These are phyloP conservation scores for Cariama cristata DNA, from an alignment of 2,113 vertebrate species.

Conservation along the genomic window DNA sequence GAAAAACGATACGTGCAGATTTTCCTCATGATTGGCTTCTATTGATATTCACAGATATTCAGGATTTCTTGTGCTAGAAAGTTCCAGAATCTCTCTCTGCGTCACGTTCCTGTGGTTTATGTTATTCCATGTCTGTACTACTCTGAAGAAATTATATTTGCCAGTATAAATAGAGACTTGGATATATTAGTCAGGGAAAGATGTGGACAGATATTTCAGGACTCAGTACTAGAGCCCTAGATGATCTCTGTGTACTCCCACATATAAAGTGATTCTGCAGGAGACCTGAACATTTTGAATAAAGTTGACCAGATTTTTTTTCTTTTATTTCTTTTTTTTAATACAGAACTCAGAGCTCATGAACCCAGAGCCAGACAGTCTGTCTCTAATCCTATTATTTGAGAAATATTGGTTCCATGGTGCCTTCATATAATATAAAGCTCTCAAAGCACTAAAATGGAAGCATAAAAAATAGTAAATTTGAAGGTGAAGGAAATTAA, in stretches of 20 bases:
- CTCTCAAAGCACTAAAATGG: not conserved
- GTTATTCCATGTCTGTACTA: not conserved
- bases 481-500: not conserved
- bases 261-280: not conserved
- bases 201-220: not conserved
- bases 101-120: not conserved
- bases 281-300: not conserved
- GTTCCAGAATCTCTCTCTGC: not conserved
- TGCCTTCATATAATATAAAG: not conserved
- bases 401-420: not conserved
- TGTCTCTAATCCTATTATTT: not conserved
- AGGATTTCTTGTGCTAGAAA: not conserved
- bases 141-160: not conserved
- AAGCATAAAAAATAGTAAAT: not conserved
- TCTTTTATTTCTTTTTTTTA: not conserved
- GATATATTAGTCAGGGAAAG: not conserved
- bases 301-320: not conserved
- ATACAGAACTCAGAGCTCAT: not conserved
- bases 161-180: not conserved
- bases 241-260: not conserved
- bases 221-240: not conserved
- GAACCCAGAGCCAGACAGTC: not conserved
- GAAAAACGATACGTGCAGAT: not conserved
- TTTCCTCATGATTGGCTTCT: not conserved
- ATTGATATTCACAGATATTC: not conserved